phyloP scores from a whole-genome alignment of 2,797 vertebrate species.

The Phoebastria nigripes region DNA sequence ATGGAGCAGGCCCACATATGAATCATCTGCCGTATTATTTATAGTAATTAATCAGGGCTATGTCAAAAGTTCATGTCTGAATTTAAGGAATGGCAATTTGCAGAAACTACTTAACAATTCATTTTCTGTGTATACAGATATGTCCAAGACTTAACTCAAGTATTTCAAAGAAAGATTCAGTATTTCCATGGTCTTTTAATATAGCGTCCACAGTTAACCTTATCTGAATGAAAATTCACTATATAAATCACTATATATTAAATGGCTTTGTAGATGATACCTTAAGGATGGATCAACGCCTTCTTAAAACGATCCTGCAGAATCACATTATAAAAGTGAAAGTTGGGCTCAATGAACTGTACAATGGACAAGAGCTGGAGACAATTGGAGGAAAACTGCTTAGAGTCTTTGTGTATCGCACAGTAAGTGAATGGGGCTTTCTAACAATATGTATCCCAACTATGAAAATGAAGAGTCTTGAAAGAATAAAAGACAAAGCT shows the following conservation, averaged over 20 bases:
- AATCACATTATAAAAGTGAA: conserved; percentile 93
- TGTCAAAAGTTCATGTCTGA: background rate
- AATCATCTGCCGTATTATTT: background rate
- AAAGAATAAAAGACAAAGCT: background rate
- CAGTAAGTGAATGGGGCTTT: conserved; percentile 77
- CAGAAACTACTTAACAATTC: background rate
- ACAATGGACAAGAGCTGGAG: conserved; percentile 91
- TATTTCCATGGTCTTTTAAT: background rate
- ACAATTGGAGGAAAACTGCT: conserved; percentile 89
- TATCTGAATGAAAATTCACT: background rate
- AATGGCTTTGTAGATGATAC: conserved; percentile 82
- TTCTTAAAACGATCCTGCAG: conserved; percentile 86
- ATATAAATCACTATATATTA: background rate
- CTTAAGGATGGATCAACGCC: conserved; percentile 85
- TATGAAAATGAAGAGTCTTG: background rate
- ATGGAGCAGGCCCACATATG: background rate
- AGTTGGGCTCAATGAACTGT: conserved; percentile 86
- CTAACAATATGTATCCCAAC: background rate
- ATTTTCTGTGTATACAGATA: background rate
- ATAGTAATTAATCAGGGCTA: background rate
- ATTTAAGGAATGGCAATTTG: background rate
- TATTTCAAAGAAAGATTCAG: background rate
- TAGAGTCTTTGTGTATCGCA: conserved; percentile 95
- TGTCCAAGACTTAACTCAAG: background rate
- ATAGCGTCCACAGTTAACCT: background rate